Evolutionary conservation across 2,888 invertebrate genomes (phyloP).

Genomic region (Pristionchus fissidentatus): DNA sequence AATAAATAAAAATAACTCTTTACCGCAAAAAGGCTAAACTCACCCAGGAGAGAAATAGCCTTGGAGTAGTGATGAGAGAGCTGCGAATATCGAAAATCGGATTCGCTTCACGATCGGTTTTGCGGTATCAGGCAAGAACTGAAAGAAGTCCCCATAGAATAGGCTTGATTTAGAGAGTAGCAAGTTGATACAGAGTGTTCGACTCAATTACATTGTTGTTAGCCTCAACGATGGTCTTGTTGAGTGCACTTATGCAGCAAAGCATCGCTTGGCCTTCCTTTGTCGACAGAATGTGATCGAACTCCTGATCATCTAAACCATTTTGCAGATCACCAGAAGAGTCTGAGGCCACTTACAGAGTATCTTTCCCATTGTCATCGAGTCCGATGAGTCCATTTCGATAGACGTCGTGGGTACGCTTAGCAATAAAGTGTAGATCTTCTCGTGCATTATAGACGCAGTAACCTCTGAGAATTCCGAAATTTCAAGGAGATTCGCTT

Average conservation of each 20-base stretch:
- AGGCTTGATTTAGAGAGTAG: no score
- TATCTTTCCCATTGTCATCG: not conserved
- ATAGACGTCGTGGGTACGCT: not conserved
- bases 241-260: slow-evolving; percentile 2
- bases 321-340: not conserved
- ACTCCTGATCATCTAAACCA: not conserved
- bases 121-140: slow-evolving; percentile 17
- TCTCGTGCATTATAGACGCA: slow-evolving; percentile 23
- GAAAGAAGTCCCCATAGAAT: no score
- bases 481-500: not conserved
- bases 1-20: not conserved
- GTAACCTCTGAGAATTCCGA: not conserved
- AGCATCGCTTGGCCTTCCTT: slow-evolving; percentile 28
- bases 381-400: slow-evolving; percentile 7
- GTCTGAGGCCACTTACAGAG: not conserved
- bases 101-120: not conserved
- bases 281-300: not conserved
- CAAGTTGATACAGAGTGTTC: not conserved
- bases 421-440: not conserved
- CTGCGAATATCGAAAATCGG: not conserved
- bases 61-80: not conserved
- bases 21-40: not conserved
- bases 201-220: not conserved
- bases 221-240: not conserved
- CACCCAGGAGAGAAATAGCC: slow-evolving; percentile 1